Base-by-base conservation (phyloP, 2,113 vertebrate species). In the Plectropomus leopardus region DNA sequence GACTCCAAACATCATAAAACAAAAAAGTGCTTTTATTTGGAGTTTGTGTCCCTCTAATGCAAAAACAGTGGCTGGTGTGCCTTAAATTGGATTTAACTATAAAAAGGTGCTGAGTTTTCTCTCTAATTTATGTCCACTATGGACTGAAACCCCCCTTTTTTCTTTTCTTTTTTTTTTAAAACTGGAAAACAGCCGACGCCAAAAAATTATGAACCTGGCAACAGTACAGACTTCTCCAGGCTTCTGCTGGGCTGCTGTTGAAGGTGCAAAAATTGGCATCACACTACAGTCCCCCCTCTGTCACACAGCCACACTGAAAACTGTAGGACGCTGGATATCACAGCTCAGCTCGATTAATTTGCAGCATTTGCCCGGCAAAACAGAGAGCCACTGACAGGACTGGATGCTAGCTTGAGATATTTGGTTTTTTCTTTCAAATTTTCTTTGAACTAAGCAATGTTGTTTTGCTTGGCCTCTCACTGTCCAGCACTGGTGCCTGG, bases 211-310 rank as follows among this genome's bases (percentile, higher is more conserved):
- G 24, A 64, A 87, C 36, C 72, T 89, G 89, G 89, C 79, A 80
- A 26, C 45, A 30, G 24, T n/a, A 60, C 66, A 70, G 40, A 74
- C 34, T 45, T 69, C 53, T 28, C 24, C 14, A 16, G 36, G 72
- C 59, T 53, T 75, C 67, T 66, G 57, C 79, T 76, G 45, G 45
- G 70, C 73, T 88, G 71, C 83, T 67, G 76, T 50, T 66, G n/a
- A 80, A 85, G 77, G 81, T 82, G 90, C 48, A 86, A 81, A 76
- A 73, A 51, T 70, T 91, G 88, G 85, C 89, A 86, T 45, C 10
- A 1, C 16, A 54, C 63, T 3, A 47, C 36, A 23, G 21, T 1
- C 60, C 3, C 30, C 9, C 11, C 14, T 14, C 53, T 10, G 47
- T 34, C 21, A 1, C 55, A 21, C 8, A 0, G 30, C 23, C 73